These are phyloP conservation scores for Chromobotia macracanthus DNA, from an alignment of 2,797 vertebrate genomes.

Conservation along the genomic window DNA sequence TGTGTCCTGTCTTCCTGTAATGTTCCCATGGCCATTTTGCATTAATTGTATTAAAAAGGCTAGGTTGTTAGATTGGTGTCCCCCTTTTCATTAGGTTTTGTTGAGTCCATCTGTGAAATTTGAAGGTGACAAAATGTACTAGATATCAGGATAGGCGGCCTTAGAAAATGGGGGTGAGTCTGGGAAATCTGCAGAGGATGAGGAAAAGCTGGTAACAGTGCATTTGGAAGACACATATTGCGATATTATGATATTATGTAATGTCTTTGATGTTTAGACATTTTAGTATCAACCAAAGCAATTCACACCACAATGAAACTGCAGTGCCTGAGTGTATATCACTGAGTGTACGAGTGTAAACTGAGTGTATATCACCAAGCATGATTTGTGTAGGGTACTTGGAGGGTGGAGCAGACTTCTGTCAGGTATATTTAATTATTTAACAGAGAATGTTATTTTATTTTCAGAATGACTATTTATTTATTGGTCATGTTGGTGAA, in stretches of 20 bases:
- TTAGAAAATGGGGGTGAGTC: constrained; percentile 85
- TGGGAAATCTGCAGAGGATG: not conserved
- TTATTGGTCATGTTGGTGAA: constrained; percentile 16
- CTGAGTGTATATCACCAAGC: constrained; percentile 79
- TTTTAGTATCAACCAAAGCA: not conserved
- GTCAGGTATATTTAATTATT: constrained; percentile 79
- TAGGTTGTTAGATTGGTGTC: not conserved
- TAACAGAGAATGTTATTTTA: no score
- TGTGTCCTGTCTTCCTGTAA: not conserved
- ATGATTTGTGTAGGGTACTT: constrained; percentile 96
- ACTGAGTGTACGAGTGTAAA: no score
- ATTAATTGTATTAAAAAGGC: no score
- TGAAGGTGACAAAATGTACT: constrained; percentile 87
- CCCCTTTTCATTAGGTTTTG: constrained; percentile 71
- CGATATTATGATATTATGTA: no score
- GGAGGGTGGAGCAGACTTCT: constrained; percentile 91
- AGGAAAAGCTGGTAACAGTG: no score
- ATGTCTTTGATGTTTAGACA: no score
- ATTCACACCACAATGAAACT: no score
- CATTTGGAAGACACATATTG: no score
- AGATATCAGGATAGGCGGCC: constrained; percentile 97
- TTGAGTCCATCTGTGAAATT: constrained; percentile 89
- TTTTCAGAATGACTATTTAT: no score
- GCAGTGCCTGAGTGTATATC: no score
- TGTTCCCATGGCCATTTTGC: no score